Evolutionary conservation across 2,888 invertebrate species (phyloP).

Genomic region (Sepioteuthis lessoniana): DNA sequence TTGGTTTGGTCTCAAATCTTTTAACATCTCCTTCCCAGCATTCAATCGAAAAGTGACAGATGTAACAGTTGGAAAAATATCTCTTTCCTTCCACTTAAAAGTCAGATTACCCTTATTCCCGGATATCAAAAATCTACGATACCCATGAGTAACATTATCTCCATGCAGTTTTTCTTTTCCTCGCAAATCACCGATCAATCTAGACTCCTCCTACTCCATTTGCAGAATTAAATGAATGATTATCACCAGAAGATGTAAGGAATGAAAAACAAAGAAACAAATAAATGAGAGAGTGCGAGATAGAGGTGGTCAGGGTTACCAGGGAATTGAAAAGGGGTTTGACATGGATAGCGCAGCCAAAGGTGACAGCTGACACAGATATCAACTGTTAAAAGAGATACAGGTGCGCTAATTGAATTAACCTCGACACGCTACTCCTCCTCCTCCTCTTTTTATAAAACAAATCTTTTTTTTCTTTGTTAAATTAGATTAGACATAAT

Average conservation of each 20-base stretch:
- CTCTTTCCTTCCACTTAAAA: too few species aligned
- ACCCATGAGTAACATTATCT: too few species aligned
- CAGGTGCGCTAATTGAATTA: conserved; percentile 8
- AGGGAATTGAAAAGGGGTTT: background rate
- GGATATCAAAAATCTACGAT: too few species aligned
- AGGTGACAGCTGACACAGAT: background rate
- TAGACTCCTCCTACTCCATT: background rate
- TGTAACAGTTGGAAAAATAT: too few species aligned
- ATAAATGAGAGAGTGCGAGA: background rate
- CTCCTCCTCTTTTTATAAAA: background rate
- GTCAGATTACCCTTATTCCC: too few species aligned
- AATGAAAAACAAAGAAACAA: background rate
- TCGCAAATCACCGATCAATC: background rate
- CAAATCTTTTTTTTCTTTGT: background rate
- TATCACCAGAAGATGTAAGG: background rate
- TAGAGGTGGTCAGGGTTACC: background rate
- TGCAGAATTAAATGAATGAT: background rate
- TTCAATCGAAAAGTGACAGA: too few species aligned
- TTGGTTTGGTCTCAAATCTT: too few species aligned
- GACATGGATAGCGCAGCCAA: background rate
- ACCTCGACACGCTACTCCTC: background rate
- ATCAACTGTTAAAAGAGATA: background rate
- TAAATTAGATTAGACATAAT: too few species aligned
- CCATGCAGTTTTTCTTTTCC: too few species aligned
- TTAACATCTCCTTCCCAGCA: too few species aligned